Percentiles rank a stretch among this genome's conserved stretches.
Conservation (phyloP, 1,140 invertebrate genomes). For the Pseudoatta argentina region DNA sequence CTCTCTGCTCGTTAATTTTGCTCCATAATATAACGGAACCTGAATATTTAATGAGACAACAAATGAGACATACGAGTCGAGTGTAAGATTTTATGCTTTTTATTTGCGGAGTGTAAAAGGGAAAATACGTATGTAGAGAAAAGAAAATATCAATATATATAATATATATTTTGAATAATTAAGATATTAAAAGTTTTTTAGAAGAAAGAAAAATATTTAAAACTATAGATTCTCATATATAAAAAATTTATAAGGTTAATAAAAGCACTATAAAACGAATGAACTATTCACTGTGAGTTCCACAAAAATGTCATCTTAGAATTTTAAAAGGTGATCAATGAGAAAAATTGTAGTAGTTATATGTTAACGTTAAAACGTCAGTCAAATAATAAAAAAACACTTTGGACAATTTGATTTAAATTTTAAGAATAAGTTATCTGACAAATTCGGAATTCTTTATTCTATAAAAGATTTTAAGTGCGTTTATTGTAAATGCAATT, state of each 20-base stretch:
- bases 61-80: not conserved
- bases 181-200: not conserved
- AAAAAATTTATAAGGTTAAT: no score
- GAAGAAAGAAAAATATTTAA: no score
- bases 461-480: not conserved
- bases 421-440: not conserved
- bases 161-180: not conserved
- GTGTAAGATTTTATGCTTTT: not conserved
- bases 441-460: not conserved
- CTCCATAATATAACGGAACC: slow-evolving; percentile 11
- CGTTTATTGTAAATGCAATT: not conserved
- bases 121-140: no score
- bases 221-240: no score
- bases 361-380: no score
- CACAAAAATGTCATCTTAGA: no score
- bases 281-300: no score
- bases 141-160: slow-evolving; percentile 10
- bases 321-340: no score
- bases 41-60: slow-evolving; percentile 14
- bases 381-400: no score
- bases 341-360: no score
- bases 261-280: no score
- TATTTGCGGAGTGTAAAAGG: not conserved
- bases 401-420: not conserved
- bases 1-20: slow-evolving; percentile 29